Evolutionary conservation across 2,797 vertebrate genomes (phyloP).

Genomic region (Lacerta viridis): DNA sequence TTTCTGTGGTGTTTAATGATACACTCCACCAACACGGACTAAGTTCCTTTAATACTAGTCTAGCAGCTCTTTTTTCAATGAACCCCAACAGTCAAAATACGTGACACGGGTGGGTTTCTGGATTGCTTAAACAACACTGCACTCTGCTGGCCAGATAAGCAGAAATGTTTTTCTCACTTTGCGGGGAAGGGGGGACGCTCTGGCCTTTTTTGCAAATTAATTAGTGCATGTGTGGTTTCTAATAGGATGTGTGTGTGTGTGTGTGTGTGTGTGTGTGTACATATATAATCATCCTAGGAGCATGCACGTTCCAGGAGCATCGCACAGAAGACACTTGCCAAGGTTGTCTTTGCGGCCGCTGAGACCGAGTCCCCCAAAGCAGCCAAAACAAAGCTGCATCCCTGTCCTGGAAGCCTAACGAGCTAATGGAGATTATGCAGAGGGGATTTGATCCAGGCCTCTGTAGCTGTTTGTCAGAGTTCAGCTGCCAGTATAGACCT

Average conservation of each 20-base stretch:
- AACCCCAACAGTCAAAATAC: background rate
- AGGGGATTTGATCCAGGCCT: conserved; percentile 61
- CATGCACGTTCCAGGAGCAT: conserved; percentile 19
- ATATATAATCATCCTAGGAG: too few species aligned
- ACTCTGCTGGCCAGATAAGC: conserved; percentile 69
- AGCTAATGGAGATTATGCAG: conserved; percentile 59
- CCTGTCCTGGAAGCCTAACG: conserved; percentile 38
- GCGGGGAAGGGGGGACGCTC: background rate
- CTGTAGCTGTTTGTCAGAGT: conserved; percentile 64
- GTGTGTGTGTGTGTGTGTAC: too few species aligned
- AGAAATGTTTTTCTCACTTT: background rate
- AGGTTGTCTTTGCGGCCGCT: background rate
- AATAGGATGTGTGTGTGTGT: background rate
- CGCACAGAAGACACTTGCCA: background rate
- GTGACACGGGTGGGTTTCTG: background rate
- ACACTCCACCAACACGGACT: background rate
- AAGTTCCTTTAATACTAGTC: too few species aligned
- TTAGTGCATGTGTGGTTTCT: background rate
- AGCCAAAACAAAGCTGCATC: conserved; percentile 7
- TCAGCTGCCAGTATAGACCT: conserved; percentile 56
- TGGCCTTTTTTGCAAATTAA: background rate
- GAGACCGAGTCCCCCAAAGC: conserved; percentile 3
- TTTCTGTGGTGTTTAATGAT: background rate
- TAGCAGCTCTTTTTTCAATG: background rate
- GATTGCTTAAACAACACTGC: conserved; percentile 76